Conservation (phyloP, 1,140 invertebrate species). For the Akabosia matsudoensis region DNA sequence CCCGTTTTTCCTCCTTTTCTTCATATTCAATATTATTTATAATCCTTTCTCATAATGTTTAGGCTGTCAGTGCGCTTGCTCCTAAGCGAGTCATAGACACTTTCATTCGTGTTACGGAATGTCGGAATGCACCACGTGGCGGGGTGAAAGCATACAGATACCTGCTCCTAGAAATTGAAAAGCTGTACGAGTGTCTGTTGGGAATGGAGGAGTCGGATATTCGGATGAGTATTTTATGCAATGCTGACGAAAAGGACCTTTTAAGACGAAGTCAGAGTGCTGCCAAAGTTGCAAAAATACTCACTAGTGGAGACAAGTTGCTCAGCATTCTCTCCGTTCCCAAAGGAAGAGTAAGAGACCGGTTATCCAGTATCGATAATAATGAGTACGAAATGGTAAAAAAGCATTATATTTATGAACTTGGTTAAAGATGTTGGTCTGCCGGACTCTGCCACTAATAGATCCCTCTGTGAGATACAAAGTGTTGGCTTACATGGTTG, state of each 20-base stretch:
- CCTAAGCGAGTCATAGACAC: conserved; percentile 44
- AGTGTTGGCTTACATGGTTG: conserved; percentile 18
- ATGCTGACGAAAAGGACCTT: conserved; percentile 26
- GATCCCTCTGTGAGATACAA: conserved; percentile 24
- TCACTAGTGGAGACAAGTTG: conserved; percentile 28
- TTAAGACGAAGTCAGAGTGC: conserved; percentile 15
- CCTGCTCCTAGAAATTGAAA: conserved; percentile 42
- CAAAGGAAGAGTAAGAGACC: conserved; percentile 41
- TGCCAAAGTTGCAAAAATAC: conserved; percentile 24
- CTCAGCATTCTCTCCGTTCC: conserved; percentile 27
- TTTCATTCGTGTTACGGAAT: conserved; percentile 36
- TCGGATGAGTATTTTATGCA: conserved; percentile 22
- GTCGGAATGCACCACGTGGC: conserved; percentile 19
- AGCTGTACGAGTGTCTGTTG: conserved; percentile 38
- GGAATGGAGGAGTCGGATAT: conserved; percentile 38
- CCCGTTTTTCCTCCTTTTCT: too few species aligned
- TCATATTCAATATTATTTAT: conserved; percentile 21
- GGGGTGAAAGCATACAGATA: conserved; percentile 38
- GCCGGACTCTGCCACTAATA: conserved; percentile 30
- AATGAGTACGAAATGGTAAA: too few species aligned
- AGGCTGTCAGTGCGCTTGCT: conserved; percentile 44
- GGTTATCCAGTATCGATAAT: too few species aligned
- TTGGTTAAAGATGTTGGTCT: conserved; percentile 25
- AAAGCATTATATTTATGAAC: neutral
- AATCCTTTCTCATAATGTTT: too few species aligned